phyloP scores from a whole-genome alignment of 1,140 invertebrate species.

The Lycorma delicatula region DNA sequence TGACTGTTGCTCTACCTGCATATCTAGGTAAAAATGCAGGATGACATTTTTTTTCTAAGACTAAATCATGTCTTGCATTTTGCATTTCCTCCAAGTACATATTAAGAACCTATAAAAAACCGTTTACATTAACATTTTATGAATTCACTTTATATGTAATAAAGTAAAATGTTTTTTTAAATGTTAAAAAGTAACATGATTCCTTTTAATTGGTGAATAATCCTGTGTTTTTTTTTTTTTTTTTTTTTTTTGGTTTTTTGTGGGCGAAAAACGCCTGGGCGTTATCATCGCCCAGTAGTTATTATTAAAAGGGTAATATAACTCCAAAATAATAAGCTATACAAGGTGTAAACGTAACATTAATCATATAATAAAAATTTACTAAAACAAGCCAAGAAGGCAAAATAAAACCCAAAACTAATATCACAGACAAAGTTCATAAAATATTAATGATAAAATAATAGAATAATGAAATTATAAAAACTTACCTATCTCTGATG shows the following conservation, averaged over 20 bases:
- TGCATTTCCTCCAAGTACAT: slow-evolving; percentile 71
- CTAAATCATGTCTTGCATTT: slow-evolving; percentile 57
- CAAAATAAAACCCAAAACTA: too few relatives aligned
- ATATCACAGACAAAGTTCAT: too few relatives aligned
- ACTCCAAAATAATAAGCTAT: too few relatives aligned
- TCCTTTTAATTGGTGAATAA: neutral
- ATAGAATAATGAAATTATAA: too few relatives aligned
- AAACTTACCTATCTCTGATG: too few relatives aligned
- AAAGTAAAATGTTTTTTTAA: neutral
- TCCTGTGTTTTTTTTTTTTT: neutral
- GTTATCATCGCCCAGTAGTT: too few relatives aligned
- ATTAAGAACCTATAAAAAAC: slow-evolving; percentile 55
- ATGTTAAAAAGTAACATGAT: neutral
- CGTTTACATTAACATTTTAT: neutral
- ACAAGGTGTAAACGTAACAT: too few relatives aligned
- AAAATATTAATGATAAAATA: too few relatives aligned
- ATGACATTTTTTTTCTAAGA: slow-evolving; percentile 49
- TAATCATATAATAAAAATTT: too few relatives aligned
- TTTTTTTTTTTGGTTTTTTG: neutral
- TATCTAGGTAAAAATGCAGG: slow-evolving; percentile 56
- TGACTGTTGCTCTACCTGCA: slow-evolving; percentile 57
- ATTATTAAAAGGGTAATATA: too few relatives aligned
- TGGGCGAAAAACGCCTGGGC: too few relatives aligned
- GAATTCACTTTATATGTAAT: neutral
- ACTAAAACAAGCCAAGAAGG: too few relatives aligned